Conservation (phyloP, 1,140 invertebrate genomes). For the Neomicropteryx cornuta region DNA sequence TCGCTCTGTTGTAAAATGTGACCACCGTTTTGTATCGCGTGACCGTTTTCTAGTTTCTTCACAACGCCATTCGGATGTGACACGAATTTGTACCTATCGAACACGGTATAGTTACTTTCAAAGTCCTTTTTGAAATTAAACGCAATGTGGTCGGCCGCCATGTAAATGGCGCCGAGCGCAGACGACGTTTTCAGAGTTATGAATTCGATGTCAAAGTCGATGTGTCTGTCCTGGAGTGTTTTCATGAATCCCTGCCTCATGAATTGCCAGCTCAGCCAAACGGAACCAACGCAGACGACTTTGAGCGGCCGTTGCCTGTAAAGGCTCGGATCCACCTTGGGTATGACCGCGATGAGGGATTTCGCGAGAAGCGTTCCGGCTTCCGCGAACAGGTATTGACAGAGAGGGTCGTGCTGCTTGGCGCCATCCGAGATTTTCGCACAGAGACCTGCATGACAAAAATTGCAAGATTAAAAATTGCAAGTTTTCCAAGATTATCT, state of each 20-base stretch:
- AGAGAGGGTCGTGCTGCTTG: slow-evolving; percentile 58
- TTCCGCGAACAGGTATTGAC: slow-evolving; percentile 59
- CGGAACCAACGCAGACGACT: slow-evolving; percentile 88
- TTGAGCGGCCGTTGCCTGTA: slow-evolving; percentile 53
- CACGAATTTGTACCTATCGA: slow-evolving; percentile 32
- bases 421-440: slow-evolving; percentile 59
- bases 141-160: slow-evolving; percentile 53
- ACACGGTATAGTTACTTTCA: slow-evolving; percentile 35
- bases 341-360: slow-evolving; percentile 58
- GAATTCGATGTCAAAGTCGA: slow-evolving; percentile 49
- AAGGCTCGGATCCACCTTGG: slow-evolving; percentile 51
- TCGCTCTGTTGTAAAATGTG: too few species aligned
- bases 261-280: slow-evolving; percentile 88
- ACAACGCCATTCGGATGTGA: too few species aligned
- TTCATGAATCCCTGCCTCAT: slow-evolving; percentile 59
- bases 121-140: slow-evolving; percentile 34
- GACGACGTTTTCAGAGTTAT: slow-evolving; percentile 50
- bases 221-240: slow-evolving; percentile 36
- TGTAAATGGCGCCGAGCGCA: slow-evolving; percentile 63
- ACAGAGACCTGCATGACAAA: slow-evolving; percentile 52
- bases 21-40: too few species aligned
- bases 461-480: neutral
- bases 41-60: too few species aligned
- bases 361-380: slow-evolving; percentile 67
- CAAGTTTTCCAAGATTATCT: neutral